Evolutionary conservation across 2,888 invertebrate species (phyloP), one percentile per base, ranked within the genome.

Genomic region (Dioctria linearis): DNA sequence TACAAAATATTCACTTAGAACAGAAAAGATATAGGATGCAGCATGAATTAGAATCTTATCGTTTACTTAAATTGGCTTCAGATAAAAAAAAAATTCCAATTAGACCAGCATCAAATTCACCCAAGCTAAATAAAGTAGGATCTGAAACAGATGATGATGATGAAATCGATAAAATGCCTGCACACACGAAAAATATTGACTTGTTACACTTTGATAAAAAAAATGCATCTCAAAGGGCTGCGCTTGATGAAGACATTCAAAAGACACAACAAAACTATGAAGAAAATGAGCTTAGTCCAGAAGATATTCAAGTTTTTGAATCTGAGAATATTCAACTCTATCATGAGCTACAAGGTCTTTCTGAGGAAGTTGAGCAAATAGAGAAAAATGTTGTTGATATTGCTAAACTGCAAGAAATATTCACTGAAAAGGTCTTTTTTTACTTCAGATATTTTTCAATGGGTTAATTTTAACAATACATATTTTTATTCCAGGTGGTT

Each of bases 341-440:
- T 85, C 95, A 96, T 86, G 95, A 98, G 85, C 90, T 98, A 69
- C 97, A 96, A 87, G 95, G 94, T 80, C 91, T 97, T 86, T 94
- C 95, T 0, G 96, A 97, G 86, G 98, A 98, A 90, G 96, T 98
- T 0, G 94, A 93, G 87, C 95, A 94, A 87, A 96, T 96, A 85
- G 95, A 95, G 86, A 94, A 93, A 85, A 98, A 98, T 90, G 98
- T 99, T 0, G 94, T 98, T 0, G 97, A 98, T 87, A 98, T 99
- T 85, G 96, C 98, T 3, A 95, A 96, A 87, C 90, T 99, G 42
- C 99, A 99, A 87, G 96, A 98, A 88, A 93, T 98, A 83, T 98
- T 99, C 86, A 96, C 98, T 9, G 98, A 99, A 91, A 99, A 95
- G 93, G 92, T 92, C 85, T 66, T 43, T 42, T 25, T 25, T 54